Evolutionary conservation across 2,113 vertebrate genomes (phyloP).

Genomic region (Polypterus senegalus): DNA sequence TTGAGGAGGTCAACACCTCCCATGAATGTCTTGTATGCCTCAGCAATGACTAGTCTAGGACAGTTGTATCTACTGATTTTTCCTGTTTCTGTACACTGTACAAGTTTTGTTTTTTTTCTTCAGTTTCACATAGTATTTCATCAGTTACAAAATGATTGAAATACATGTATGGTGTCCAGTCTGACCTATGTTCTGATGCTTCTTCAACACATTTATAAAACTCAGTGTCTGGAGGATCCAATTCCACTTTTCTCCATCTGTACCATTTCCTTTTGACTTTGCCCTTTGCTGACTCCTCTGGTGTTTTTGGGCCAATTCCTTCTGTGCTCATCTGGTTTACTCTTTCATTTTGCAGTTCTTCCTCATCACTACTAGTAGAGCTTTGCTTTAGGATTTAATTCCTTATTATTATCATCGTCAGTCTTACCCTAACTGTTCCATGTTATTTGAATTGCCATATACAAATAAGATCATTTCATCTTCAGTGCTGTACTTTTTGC

Average conservation of each 20-base stretch:
- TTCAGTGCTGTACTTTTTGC: too few relatives aligned
- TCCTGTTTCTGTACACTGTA: slow-evolving; percentile 15
- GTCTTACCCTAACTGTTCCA: too few relatives aligned
- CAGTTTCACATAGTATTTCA: slow-evolving; percentile 15
- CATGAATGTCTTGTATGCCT: slow-evolving; percentile 15
- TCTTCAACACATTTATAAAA: slow-evolving; percentile 7
- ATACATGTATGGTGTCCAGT: slow-evolving; percentile 16
- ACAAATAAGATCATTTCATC: too few relatives aligned
- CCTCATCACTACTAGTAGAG: slow-evolving; percentile 9
- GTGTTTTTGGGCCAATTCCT: slow-evolving; percentile 3
- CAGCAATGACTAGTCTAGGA: slow-evolving; percentile 12
- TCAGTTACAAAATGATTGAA: slow-evolving; percentile 16
- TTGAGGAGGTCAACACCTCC: slow-evolving; percentile 13
- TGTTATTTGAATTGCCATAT: not conserved
- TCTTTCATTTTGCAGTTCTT: slow-evolving; percentile 4
- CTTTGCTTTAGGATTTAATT: slow-evolving; percentile 1
- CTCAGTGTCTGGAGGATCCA: not conserved
- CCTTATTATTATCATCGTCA: slow-evolving; percentile 1
- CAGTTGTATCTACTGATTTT: slow-evolving; percentile 16
- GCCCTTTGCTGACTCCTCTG: slow-evolving; percentile 11
- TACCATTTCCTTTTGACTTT: slow-evolving; percentile 13
- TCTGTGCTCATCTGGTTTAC: slow-evolving; percentile 8
- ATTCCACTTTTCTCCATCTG: too few relatives aligned
- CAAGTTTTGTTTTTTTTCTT: slow-evolving; percentile 14
- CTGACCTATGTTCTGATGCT: slow-evolving; percentile 9